Conservation (phyloP, 2,888 invertebrate species). For the Lasioglossum marginatum region DNA sequence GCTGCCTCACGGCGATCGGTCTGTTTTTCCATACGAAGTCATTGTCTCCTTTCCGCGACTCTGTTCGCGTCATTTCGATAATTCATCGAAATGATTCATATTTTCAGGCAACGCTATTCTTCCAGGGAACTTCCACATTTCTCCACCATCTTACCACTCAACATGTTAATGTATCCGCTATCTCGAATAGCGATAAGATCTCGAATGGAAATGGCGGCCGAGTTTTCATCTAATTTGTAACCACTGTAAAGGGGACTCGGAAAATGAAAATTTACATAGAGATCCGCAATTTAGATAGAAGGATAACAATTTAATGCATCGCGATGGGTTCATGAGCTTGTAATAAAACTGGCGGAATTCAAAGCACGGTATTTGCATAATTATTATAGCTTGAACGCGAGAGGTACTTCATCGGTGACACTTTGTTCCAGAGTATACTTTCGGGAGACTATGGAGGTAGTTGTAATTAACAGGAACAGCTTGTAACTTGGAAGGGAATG, state of each 20-base stretch:
- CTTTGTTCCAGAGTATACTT: background rate
- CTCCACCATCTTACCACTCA: background rate
- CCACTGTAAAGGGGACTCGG: background rate
- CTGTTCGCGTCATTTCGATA: background rate
- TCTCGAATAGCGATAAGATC: background rate
- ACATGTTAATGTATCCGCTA: background rate
- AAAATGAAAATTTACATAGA: background rate
- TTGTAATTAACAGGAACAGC: background rate
- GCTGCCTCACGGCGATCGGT: slow-evolving; percentile 59
- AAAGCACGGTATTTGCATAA: background rate
- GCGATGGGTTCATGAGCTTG: background rate
- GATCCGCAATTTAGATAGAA: background rate
- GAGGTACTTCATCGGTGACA: background rate
- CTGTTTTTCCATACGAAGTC: slow-evolving; percentile 48
- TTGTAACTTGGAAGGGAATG: background rate
- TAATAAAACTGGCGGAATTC: background rate
- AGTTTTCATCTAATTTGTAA: background rate
- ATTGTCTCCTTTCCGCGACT: slow-evolving; percentile 4
- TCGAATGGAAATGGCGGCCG: background rate
- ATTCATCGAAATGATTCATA: no score
- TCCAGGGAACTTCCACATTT: background rate
- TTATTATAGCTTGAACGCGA: background rate
- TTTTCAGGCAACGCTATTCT: no score
- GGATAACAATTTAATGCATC: background rate
- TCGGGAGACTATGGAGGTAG: background rate